Conservation (phyloP, 64 coral and sea anemone genomes). For the Astreopora myriophthalma region DNA sequence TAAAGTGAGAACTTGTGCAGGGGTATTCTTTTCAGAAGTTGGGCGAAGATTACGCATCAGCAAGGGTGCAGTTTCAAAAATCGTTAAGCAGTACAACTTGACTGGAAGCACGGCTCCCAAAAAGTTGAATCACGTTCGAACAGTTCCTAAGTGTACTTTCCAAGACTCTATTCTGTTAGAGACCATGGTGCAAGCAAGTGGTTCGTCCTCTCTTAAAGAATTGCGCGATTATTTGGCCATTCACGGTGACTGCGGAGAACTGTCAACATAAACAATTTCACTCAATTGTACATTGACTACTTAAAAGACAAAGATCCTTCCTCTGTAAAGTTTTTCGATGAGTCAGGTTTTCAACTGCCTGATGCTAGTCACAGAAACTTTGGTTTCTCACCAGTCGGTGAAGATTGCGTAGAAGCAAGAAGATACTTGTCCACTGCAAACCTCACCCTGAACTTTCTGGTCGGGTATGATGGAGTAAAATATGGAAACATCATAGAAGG, state of each 20-base stretch:
- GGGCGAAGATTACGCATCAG: slow-evolving; percentile 33
- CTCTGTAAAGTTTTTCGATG: slow-evolving; percentile 41
- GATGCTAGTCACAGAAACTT: slow-evolving; percentile 28
- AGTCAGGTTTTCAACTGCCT: slow-evolving; percentile 35
- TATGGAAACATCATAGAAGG: slow-evolving; percentile 68
- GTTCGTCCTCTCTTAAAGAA: slow-evolving; percentile 47
- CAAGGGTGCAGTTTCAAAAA: slow-evolving; percentile 35
- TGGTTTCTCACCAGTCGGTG: slow-evolving; percentile 45
- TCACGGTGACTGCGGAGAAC: slow-evolving; percentile 17
- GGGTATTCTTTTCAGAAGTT: slow-evolving; percentile 41
- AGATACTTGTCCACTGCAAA: slow-evolving; percentile 54
- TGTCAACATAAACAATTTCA: slow-evolving; percentile 50
- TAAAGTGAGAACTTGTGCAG: slow-evolving; percentile 39
- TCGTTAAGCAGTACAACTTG: slow-evolving; percentile 20
- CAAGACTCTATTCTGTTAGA: slow-evolving; percentile 57
- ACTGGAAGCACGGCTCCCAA: slow-evolving; percentile 10
- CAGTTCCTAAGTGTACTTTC: slow-evolving; percentile 51
- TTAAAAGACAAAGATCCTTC: slow-evolving; percentile 44
- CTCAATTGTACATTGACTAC: slow-evolving; percentile 42
- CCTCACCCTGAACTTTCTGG: slow-evolving; percentile 65
- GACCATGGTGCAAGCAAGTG: slow-evolving; percentile 43
- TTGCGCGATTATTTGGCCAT: slow-evolving; percentile 20
- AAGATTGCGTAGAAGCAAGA: slow-evolving; percentile 40
- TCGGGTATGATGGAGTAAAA: slow-evolving; percentile 61
- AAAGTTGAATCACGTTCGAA: slow-evolving; percentile 37